Base-by-base conservation (phyloP, 2,888 invertebrate genomes). In the Habroteleia sp. region DNA sequence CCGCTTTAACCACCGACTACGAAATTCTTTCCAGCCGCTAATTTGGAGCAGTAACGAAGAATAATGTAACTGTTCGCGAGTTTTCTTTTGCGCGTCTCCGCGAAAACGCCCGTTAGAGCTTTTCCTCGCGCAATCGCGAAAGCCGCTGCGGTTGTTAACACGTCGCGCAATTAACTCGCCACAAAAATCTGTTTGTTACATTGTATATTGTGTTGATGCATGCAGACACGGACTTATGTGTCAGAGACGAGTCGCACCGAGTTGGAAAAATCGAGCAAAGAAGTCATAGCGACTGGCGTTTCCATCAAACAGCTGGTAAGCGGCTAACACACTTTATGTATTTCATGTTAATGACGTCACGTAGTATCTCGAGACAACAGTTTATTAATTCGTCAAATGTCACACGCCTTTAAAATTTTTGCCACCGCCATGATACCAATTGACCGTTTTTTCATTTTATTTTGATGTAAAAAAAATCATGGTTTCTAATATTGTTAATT, bases 271-370 rank as follows among this genome's bases (percentile, higher is more conserved):
- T 82, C 83, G 71, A 83, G 81, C 80, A 88, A 87, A 84, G 87
- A 88, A 82, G 85, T 88, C 63, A 89, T 90, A 76, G 89, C 89
- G 54, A 89, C 90, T 63, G 89, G 90, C 63, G 88, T 90, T 66
- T 89, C 90, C 74, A 90, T 90, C 83, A 89, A 89, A 83, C 89
- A 90, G 82, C 85, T 90, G 88, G 90, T 90, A 85, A 89, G 89
- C 74, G 63, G 48, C 37, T 58, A 68, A 68, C 62, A 68, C 27
- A 62, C 37, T 63, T n/a, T 68, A 50, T 68, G 60, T 60, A 58
- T 44, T 65, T 73, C 56, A 65, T 73, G 39, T 29, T 60, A 65
- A 73, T 73, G 35, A 65, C 72, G 50, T 63, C 72, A 58, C 42
- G 31, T 25, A 33, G 56, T 33, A 11, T 69, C 60, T 63, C 20